A percentile compares a stretch with the other conserved stretches of the same genome.
These are phyloP conservation scores for Sebastes schlegelii DNA, from an alignment of 2,113 vertebrate species.

Conservation along the genomic window DNA sequence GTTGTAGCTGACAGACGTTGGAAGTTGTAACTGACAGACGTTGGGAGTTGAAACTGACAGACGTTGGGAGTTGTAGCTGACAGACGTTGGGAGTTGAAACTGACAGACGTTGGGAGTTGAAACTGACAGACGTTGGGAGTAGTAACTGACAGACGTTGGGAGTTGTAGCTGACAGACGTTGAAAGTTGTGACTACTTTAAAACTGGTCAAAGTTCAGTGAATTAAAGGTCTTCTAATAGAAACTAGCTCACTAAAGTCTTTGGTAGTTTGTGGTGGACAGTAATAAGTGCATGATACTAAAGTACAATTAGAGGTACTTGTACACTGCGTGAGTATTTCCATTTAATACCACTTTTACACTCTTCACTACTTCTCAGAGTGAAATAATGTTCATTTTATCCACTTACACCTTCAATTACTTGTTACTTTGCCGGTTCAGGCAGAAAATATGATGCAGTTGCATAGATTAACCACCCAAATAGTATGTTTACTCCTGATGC, in stretches of 20 bases:
- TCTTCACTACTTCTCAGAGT: neutral
- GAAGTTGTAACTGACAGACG: too few relatives aligned
- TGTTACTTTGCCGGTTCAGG: too few relatives aligned
- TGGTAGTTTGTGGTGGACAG: neutral
- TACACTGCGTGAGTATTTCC: neutral
- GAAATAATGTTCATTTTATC: neutral
- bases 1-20: too few relatives aligned
- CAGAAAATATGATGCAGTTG: neutral
- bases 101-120: too few relatives aligned
- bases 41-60: too few relatives aligned
- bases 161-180: too few relatives aligned
- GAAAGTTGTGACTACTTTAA: neutral
- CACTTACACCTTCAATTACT: too few relatives aligned
- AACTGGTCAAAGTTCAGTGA: neutral
- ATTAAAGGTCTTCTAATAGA: neutral
- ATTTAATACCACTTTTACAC: neutral
- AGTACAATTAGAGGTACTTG: neutral
- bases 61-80: too few relatives aligned
- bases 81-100: too few relatives aligned
- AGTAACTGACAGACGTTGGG: too few relatives aligned
- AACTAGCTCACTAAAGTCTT: neutral
- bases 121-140: too few relatives aligned
- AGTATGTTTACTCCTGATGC: neutral
- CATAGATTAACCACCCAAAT: neutral
- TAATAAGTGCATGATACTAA: neutral